Base-by-base conservation (phyloP, 2,797 vertebrate species). In the Amblyopsis hoosieri region DNA sequence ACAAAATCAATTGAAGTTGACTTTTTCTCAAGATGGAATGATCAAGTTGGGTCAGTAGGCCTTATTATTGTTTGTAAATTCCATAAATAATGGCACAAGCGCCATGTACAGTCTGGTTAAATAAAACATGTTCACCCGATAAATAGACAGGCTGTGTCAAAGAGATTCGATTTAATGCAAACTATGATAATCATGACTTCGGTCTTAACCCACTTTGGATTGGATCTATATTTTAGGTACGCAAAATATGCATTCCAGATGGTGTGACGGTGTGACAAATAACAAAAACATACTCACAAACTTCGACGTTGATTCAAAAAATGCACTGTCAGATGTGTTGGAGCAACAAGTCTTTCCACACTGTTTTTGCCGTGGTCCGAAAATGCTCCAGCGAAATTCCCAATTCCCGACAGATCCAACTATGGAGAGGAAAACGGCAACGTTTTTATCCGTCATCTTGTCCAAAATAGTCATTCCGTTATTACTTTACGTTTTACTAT, bases 301-400 rank as follows among this genome's bases (percentile, higher is more conserved):
- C 88, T 85, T 87, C 75, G 82, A 77, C 57, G 83, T 58, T 73
- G 85, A 67, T 65, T 51, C 69, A 15, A 19, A 71, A 66, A 73
- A 67, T 50, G 67, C 72, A 48, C 78, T 77, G 72, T 89, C 76
- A 77, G 69, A 89, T 90, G 85, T 78, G 91, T 80, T 81, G 94
- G 90, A 92, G 94, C 94, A 96, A 95, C 94, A 96, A 94, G 95
- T 96, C 94, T 92, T 93, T 87, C 91, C 87, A 92, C 87, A 85
- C 92, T 75, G 90, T 93, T 94, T 94, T 90, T 92, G 94, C 93
- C 89, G 90, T 94, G 94, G 94, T 94, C 93, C 85, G 91, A 91
- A 94, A 95, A 95, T 88, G 93, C 93, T 95, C 93, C 94, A 89
- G 90, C 89, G 93, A 91, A 93, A 94, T 87, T 93, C 92, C 94